These are phyloP conservation scores for Archilochus colubris DNA, from an alignment of 2,113 vertebrate genomes.

Conservation along the genomic window DNA sequence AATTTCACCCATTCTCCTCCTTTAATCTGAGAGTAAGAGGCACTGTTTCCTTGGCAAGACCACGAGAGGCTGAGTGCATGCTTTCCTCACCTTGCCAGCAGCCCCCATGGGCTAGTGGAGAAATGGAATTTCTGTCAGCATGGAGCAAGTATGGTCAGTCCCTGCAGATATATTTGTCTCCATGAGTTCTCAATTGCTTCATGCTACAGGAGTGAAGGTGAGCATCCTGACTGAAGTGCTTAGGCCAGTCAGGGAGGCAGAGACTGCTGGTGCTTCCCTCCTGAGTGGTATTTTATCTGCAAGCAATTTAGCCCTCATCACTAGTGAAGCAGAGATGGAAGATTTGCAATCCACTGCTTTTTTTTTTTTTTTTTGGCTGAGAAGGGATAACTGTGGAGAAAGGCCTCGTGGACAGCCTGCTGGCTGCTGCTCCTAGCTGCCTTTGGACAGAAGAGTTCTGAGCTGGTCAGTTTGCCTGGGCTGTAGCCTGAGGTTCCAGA, in stretches of 20 bases:
- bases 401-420: background rate
- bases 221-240: background rate
- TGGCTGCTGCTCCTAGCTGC: conserved; percentile 15
- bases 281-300: background rate
- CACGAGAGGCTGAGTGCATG: background rate
- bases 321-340: background rate
- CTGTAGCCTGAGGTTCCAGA: background rate
- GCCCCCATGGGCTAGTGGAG: rapidly evolving
- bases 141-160: background rate
- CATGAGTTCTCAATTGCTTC: background rate
- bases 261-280: background rate
- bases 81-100: background rate
- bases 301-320: background rate
- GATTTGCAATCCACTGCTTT: background rate
- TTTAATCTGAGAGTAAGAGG: background rate
- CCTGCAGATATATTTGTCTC: background rate
- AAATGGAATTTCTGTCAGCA: background rate
- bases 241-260: background rate
- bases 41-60: background rate
- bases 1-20: background rate
- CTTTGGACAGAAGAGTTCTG: background rate
- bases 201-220: background rate
- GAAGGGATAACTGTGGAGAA: background rate
- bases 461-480: background rate
- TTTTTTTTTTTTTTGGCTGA: background rate